Evolutionary conservation across 2,888 invertebrate genomes (phyloP).

Genomic region (Tromatobia lineatoria): DNA sequence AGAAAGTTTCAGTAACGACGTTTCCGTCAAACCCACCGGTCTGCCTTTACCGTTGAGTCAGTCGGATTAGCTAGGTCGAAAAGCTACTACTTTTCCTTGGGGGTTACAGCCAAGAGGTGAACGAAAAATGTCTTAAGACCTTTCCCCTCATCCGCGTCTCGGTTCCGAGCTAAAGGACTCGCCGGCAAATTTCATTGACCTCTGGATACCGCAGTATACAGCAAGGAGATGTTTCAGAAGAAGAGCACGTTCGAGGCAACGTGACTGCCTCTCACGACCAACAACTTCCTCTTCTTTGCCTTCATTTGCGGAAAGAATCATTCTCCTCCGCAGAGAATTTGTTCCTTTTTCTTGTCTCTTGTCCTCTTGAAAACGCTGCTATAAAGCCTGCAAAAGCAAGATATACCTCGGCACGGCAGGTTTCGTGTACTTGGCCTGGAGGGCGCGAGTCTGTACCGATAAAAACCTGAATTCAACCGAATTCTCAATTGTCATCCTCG

Average conservation of each 20-base stretch:
- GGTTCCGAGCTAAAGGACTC: constrained; percentile 28
- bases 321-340: background rate
- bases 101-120: background rate
- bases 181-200: constrained; percentile 57
- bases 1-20: constrained; percentile 24
- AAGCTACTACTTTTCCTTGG: constrained; percentile 12
- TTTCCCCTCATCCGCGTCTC: constrained; percentile 25
- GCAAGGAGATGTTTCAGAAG: background rate
- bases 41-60: constrained; percentile 16
- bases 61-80: background rate
- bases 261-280: constrained; percentile 24
- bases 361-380: constrained; percentile 17
- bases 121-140: constrained; percentile 1
- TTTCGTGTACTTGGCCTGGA: constrained; percentile 24
- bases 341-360: background rate
- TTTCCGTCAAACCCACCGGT: constrained; percentile 16
- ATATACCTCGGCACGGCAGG: constrained; percentile 7
- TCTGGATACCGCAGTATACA: constrained; percentile 1
- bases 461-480: constrained; percentile 58
- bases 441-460: constrained; percentile 39
- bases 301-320: constrained; percentile 19
- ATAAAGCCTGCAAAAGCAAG: background rate
- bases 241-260: constrained; percentile 44
- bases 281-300: constrained; percentile 17
- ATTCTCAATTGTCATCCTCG: constrained; percentile 62